Conservation (phyloP, 2,888 invertebrate genomes). For the Andrena camellia region DNA sequence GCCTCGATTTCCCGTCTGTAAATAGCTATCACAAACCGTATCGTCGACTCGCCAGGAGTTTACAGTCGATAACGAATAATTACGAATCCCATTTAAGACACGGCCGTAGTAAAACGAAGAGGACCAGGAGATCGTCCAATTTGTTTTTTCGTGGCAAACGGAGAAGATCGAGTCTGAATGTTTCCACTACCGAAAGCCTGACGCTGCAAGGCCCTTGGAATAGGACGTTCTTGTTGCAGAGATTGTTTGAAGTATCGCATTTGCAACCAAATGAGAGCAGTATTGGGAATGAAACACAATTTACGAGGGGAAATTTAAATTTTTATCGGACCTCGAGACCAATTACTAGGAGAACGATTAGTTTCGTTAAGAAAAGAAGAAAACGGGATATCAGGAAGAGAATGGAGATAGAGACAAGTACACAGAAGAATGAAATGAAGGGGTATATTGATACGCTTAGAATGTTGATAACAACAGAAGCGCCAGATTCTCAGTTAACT, state of each 20-base stretch:
- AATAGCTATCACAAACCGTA: conserved; percentile 2
- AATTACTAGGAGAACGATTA: background rate
- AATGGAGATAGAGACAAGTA: background rate
- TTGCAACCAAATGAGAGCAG: background rate
- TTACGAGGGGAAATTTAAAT: background rate
- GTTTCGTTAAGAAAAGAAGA: conserved; percentile 27
- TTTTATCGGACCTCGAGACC: background rate
- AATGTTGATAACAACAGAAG: background rate
- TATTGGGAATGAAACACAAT: background rate
- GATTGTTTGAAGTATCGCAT: conserved; percentile 7
- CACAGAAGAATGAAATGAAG: too few species aligned
- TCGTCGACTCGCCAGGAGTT: conserved; percentile 41
- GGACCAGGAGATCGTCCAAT: conserved; percentile 5
- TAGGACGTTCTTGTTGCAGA: conserved; percentile 26
- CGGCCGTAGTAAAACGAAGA: conserved; percentile 9
- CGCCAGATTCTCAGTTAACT: conserved; percentile 34
- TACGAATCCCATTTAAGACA: conserved; percentile 31
- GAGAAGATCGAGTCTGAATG: background rate
- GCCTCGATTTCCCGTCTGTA: conserved; percentile 33
- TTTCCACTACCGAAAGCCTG: background rate
- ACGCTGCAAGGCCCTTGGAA: conserved; percentile 4
- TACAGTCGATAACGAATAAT: conserved; percentile 44
- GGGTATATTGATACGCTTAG: too few species aligned
- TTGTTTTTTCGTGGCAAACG: conserved; percentile 25
- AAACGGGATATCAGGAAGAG: conserved; percentile 17